A percentile compares a stretch with the other conserved stretches of the same genome.
phyloP scores from a whole-genome alignment of 2,888 invertebrate genomes.

The Lasioglossum oenotherae region DNA sequence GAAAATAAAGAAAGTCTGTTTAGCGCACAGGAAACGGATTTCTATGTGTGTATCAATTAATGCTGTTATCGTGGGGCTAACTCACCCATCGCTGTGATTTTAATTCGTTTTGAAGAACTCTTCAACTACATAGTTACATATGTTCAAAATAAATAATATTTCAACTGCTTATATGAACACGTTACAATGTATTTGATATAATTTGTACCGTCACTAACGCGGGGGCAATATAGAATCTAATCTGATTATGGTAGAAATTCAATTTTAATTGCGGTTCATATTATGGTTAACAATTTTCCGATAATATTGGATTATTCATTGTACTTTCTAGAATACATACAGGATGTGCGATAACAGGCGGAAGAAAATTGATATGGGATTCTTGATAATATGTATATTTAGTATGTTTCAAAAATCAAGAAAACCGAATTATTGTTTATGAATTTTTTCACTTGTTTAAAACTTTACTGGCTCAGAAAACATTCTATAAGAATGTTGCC shows the following conservation, averaged over 20 bases:
- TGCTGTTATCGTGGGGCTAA: not conserved
- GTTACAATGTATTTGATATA: not conserved
- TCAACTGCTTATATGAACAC: not conserved
- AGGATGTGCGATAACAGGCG: not conserved
- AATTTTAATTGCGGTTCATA: not conserved
- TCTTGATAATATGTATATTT: no score
- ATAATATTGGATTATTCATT: not conserved
- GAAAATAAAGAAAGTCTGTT: not conserved
- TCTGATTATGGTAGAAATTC: not conserved
- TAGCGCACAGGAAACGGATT: not conserved
- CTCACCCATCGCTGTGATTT: not conserved
- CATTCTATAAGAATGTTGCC: no score
- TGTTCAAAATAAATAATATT: not conserved
- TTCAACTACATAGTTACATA: not conserved
- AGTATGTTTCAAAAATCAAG: no score
- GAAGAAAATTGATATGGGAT: no score
- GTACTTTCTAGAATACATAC: not conserved
- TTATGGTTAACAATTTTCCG: not conserved
- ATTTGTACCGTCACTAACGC: not conserved
- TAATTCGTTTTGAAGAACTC: not conserved
- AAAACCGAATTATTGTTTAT: no score
- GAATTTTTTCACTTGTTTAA: no score
- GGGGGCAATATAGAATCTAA: not conserved
- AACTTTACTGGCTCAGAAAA: no score
- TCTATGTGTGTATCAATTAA: not conserved